A percentile compares a stretch with the other conserved stretches of the same genome.
Evolutionary conservation across 2,888 invertebrate species (phyloP).

Genomic region (Drosophila prostipennis): DNA sequence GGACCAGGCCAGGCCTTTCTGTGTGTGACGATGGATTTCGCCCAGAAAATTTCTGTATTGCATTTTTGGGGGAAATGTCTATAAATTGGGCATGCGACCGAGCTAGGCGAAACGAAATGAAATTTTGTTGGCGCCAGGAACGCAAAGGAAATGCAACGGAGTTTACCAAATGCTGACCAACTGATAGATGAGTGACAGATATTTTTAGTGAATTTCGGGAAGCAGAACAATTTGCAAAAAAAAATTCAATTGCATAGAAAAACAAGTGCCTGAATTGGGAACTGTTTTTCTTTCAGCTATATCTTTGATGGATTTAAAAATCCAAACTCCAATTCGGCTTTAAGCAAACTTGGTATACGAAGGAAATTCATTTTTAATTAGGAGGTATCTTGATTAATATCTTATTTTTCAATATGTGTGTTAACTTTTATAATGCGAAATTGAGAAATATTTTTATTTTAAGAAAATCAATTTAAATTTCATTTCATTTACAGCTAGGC

Average conservation of each 20-base stretch:
- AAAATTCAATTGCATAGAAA: constrained; percentile 11
- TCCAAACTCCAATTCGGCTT: neutral
- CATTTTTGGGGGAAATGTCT: constrained; percentile 40
- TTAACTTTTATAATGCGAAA: no score
- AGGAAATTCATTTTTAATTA: no score
- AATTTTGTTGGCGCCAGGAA: constrained; percentile 30
- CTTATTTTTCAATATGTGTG: no score
- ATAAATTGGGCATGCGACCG: constrained; percentile 34
- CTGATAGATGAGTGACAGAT: constrained; percentile 44
- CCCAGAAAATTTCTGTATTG: constrained; percentile 45
- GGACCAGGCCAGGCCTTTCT: constrained; percentile 4
- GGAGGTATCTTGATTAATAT: no score
- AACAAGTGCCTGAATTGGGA: neutral
- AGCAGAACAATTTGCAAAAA: constrained; percentile 25
- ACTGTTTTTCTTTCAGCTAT: neutral
- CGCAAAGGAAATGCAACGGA: constrained; percentile 29
- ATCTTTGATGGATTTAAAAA: neutral
- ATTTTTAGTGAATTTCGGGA: constrained; percentile 26
- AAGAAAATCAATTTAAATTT: neutral
- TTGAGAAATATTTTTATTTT: no score
- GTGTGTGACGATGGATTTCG: constrained; percentile 30
- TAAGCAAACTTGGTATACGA: neutral
- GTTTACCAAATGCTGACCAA: constrained; percentile 27
- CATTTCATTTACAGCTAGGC: neutral
- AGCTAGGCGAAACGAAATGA: constrained; percentile 27